These are phyloP conservation scores for Boloria selene DNA, from an alignment of 2,888 invertebrate genomes.

Conservation along the genomic window DNA sequence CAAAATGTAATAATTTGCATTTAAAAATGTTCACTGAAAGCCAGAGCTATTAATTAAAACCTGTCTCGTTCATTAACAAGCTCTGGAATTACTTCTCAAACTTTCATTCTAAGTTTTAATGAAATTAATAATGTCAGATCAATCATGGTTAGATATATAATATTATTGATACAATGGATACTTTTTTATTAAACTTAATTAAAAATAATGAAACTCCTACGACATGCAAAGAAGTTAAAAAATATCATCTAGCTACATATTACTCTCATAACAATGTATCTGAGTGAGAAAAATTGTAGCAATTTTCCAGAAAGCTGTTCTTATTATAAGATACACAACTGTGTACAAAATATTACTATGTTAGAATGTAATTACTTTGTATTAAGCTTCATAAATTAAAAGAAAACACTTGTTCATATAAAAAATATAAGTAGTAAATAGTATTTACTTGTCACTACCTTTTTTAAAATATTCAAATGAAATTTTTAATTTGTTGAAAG, in stretches of 20 bases:
- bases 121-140: constrained; percentile 36
- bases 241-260: neutral
- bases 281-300: neutral
- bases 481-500: constrained; percentile 27
- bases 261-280: neutral
- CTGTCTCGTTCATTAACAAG: constrained; percentile 40
- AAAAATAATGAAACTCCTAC: too few relatives aligned
- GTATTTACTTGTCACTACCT: constrained; percentile 12
- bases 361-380: too few relatives aligned
- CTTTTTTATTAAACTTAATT: too few relatives aligned
- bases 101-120: constrained; percentile 39
- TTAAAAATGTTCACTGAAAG: constrained; percentile 24
- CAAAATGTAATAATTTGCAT: neutral
- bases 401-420: neutral
- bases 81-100: constrained; percentile 38
- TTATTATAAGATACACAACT: neutral
- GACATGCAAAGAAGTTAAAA: neutral
- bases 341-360: too few relatives aligned
- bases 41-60: constrained; percentile 39
- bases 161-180: too few relatives aligned
- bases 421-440: too few relatives aligned
- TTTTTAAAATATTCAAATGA: constrained; percentile 8
- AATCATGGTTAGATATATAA: constrained; percentile 18
- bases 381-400: too few relatives aligned
- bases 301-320: neutral